Conservation (phyloP, 1,140 invertebrate species). For the Spodoptera litura region DNA sequence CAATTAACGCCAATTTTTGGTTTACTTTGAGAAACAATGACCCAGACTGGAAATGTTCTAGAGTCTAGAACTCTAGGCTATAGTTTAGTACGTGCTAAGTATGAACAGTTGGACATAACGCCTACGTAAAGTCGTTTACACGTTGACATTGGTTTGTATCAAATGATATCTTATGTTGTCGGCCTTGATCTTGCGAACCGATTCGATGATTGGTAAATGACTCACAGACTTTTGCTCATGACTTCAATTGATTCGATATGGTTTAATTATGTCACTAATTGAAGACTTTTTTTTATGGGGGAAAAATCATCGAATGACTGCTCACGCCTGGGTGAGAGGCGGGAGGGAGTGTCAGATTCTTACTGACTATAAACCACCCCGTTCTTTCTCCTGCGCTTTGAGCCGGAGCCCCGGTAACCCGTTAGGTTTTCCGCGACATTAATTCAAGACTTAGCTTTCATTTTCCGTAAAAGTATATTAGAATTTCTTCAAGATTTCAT, state of each 20-base stretch:
- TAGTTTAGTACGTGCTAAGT: background rate
- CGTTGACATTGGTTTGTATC: slow-evolving; percentile 58
- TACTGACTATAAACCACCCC: no score
- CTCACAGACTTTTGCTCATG: background rate
- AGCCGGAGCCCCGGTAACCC: no score
- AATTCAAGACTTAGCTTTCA: no score
- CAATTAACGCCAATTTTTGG: no score
- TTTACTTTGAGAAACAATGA: background rate
- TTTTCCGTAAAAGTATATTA: no score
- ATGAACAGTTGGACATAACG: background rate
- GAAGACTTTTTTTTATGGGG: no score
- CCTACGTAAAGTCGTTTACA: slow-evolving; percentile 54
- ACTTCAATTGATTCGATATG: background rate
- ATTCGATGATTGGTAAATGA: background rate
- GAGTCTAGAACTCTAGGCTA: background rate
- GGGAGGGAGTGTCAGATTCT: no score
- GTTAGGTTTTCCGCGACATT: no score
- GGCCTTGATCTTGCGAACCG: slow-evolving; percentile 56
- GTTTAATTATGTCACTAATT: background rate
- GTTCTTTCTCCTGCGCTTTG: no score
- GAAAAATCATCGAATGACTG: no score
- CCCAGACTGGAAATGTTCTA: background rate
- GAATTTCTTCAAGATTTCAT: no score
- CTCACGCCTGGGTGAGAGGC: no score
- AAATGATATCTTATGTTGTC: background rate